Evolutionary conservation across 35 echinoderm and acorn worm species (phyloP).

Genomic region (Apostichopus parvimensis): DNA sequence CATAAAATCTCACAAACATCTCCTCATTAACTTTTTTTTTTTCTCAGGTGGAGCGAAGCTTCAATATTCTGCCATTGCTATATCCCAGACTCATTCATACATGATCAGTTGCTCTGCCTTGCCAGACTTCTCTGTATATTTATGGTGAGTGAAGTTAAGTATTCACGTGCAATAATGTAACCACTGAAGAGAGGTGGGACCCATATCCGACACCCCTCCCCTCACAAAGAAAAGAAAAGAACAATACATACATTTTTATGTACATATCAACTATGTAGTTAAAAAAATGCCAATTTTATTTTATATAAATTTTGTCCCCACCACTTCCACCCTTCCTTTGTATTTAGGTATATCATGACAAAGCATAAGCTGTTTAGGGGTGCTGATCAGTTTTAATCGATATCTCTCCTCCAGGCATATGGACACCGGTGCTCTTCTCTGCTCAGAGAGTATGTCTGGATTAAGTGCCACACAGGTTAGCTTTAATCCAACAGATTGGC

Average conservation of each 20-base stretch:
- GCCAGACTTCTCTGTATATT: slow-evolving; percentile 78
- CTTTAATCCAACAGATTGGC: slow-evolving; percentile 99
- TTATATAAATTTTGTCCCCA: too few relatives aligned
- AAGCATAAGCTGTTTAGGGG: too few relatives aligned
- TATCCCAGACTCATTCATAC: slow-evolving; percentile 85
- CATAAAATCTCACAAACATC: not conserved
- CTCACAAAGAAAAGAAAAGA: not conserved
- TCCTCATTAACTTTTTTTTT: not conserved
- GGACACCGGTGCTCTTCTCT: slow-evolving; percentile 72
- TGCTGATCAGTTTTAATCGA: too few relatives aligned
- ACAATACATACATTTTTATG: not conserved
- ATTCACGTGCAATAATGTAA: too few relatives aligned
- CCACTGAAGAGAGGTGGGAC: too few relatives aligned
- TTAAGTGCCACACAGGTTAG: slow-evolving; percentile 62
- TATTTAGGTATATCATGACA: too few relatives aligned
- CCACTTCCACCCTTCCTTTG: too few relatives aligned
- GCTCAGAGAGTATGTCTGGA: slow-evolving; percentile 65
- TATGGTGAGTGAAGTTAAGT: slow-evolving; percentile 72
- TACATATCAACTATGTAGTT: too few relatives aligned
- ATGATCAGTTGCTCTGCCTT: slow-evolving; percentile 81
- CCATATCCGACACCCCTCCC: too few relatives aligned
- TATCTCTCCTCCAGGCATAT: slow-evolving; percentile 62
- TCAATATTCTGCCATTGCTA: slow-evolving; percentile 72
- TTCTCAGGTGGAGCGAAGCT: slow-evolving; percentile 81
- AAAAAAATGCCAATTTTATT: too few relatives aligned